Base-by-base conservation (phyloP, 30 jellyfish, hydroid and myxozoan species). In the Mastigias papua region DNA sequence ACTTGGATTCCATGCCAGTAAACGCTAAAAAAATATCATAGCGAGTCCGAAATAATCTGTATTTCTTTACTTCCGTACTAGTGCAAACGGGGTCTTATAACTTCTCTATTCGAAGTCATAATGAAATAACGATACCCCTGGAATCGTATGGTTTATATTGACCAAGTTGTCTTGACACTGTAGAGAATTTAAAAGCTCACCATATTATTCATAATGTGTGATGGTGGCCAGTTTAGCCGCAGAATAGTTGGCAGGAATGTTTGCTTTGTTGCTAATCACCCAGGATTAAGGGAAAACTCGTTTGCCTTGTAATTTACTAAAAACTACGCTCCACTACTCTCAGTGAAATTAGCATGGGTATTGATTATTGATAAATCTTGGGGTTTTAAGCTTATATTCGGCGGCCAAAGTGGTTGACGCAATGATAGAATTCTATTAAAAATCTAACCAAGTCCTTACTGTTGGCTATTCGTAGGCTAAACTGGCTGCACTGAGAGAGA, bases 401-500 rank as follows among this genome's bases (percentile, higher is more conserved):
- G 80, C 90, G 90, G 81, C 90, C 81, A 80, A 63, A 33, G 64
- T 81, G 42, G 76, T 62, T 86, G 50, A 71, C 82, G 76, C 92
- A 70, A 31, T 23, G 42, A 10, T 46, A 73, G 23, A 9, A 27
- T 25, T 63, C 20, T 25, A 13, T 23, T 23, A 5, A 26, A 63
- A 11, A 20, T 27, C 26, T 63, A 63, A 63, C 42, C 13, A 2
- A 22, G 37, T 63, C 37, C 37, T 63, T 63, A n/a, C 61, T 85
- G 86, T 73, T 85, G 94, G 76, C 94, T 85, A 85, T 85, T 65
- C 94, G 69, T 85, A 85, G 94, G 94, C 94, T 85, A 85, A 63
- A 85, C 94, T 85, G 94, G 88, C 88, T 5, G 88, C 82, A 73
- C 88, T 65, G 78, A 25, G 94, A 50, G 94, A 85, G 82, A 58